A percentile compares a stretch with the other conserved stretches of the same genome.
These are phyloP conservation scores for Argyresthia goedartella DNA, from an alignment of 2,888 invertebrate species.

Conservation along the genomic window DNA sequence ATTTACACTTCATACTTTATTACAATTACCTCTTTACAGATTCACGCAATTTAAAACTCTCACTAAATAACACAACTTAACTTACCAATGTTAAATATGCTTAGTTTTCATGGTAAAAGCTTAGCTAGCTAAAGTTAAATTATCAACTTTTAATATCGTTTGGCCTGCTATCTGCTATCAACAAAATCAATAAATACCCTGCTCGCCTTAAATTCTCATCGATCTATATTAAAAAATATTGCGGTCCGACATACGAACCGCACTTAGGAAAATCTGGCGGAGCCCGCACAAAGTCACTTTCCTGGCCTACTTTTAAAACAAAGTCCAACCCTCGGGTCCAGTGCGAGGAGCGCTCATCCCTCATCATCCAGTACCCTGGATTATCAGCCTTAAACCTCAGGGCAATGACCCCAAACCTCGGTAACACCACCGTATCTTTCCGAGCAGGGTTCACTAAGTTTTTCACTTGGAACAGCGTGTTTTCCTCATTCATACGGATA, in stretches of 20 bases:
- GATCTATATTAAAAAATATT: constrained; percentile 75
- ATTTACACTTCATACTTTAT: no score
- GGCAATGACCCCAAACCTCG: constrained; percentile 77
- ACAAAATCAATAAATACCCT: no score
- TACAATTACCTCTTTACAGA: no score
- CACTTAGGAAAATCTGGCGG: constrained; percentile 84
- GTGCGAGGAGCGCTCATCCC: constrained; percentile 80
- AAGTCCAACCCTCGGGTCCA: constrained; percentile 84
- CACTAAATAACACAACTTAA: no score
- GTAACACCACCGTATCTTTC: constrained; percentile 83
- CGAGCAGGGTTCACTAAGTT: constrained; percentile 73
- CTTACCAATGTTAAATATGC: no score
- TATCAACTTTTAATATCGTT: no score
- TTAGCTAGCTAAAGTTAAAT: no score
- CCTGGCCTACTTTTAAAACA: constrained; percentile 79
- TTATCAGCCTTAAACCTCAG: constrained; percentile 82
- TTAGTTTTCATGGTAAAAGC: no score
- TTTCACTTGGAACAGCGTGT: constrained; percentile 59
- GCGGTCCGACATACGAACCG: constrained; percentile 81
- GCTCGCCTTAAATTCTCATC: no score
- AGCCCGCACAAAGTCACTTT: constrained; percentile 73
- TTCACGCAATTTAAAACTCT: no score
- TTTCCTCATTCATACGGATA: constrained; percentile 69
- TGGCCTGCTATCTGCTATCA: no score
- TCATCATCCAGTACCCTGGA: constrained; percentile 86